Base-by-base conservation (phyloP, 2,888 invertebrate species). In the Panorpa germanica region DNA sequence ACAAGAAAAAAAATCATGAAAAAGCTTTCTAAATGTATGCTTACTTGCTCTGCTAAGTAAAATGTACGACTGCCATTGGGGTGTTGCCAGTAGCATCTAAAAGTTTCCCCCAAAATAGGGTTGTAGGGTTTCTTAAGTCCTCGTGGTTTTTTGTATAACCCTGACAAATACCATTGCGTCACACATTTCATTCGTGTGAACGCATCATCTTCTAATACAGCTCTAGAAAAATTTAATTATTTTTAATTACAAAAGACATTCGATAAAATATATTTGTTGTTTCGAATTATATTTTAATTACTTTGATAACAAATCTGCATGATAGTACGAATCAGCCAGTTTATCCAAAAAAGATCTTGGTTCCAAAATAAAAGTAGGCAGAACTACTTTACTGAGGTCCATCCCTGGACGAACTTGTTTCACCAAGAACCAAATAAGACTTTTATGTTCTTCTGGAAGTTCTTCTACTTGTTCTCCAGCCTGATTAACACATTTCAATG, bases 401-500 rank as follows among this genome's bases (percentile, higher is more conserved):
- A 93, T 93, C 27, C 93, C 93, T 1, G 91, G 90, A 10, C 90
- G 66, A 19, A 90, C 85, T 64, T 93, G 93, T 55, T 93, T 93
- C 45, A 93, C 65, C 21, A 93, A 63, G 48, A 80, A 82, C 91
- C 93, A 93, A 42, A 93, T 76, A 24, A 93, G 61, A 11, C 86
- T 86, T 53, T 90, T 91, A 58, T 93, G 88, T 52, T 93, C 91
- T 33, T 93, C 91, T 1, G 78, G 83, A 13, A 93, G 68, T 47
- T 90, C 91, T 47, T 91, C 83, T 3, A 88, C 81, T 45, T 90
- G 73, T 45, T 80, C 81, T 1, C 81, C 81, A 11, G 71, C 71
- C 72, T 77, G 43, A n/a, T n/a, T n/a, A n/a, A n/a, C n/a, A n/a
- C n/a, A n/a, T n/a, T n/a, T n/a, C n/a, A n/a, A n/a, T n/a, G n/a